Evolutionary conservation across 2,797 vertebrate species (phyloP).

Genomic region (Coilia nasus): DNA sequence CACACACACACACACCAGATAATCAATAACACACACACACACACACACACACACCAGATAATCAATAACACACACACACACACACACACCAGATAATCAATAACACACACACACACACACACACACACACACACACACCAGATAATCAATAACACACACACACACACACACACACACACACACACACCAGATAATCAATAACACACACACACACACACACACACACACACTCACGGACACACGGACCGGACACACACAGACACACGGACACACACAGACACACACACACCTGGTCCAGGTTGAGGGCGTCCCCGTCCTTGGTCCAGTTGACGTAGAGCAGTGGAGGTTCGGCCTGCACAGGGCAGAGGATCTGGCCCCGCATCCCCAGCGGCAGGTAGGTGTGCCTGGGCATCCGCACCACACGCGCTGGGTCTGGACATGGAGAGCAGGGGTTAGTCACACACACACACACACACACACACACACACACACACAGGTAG

Average conservation of each 20-base stretch:
- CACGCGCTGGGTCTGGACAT: slow-evolving; percentile 84
- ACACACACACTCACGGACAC: not conserved
- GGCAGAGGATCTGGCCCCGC: slow-evolving; percentile 86
- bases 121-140: not conserved
- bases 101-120: not conserved
- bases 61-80: too few species aligned
- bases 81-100: not conserved
- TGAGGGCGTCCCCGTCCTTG: slow-evolving; percentile 83
- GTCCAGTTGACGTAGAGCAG: slow-evolving; percentile 91
- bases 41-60: too few species aligned
- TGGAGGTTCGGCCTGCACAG: slow-evolving; percentile 86
- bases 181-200: slow-evolving; percentile 63
- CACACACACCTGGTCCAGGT: slow-evolving; percentile 81
- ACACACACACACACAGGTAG: too few species aligned
- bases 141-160: not conserved
- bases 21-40: too few species aligned
- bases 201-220: slow-evolving; percentile 5
- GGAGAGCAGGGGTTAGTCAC: not conserved
- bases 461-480: not conserved
- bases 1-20: too few species aligned
- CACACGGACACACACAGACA: not conserved
- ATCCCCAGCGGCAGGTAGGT: slow-evolving; percentile 89
- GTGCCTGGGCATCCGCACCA: slow-evolving; percentile 84
- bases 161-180: not conserved
- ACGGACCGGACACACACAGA: not conserved